These are phyloP conservation scores for Branchinecta lindahli DNA, from an alignment of 1,140 invertebrate genomes.

Conservation along the genomic window DNA sequence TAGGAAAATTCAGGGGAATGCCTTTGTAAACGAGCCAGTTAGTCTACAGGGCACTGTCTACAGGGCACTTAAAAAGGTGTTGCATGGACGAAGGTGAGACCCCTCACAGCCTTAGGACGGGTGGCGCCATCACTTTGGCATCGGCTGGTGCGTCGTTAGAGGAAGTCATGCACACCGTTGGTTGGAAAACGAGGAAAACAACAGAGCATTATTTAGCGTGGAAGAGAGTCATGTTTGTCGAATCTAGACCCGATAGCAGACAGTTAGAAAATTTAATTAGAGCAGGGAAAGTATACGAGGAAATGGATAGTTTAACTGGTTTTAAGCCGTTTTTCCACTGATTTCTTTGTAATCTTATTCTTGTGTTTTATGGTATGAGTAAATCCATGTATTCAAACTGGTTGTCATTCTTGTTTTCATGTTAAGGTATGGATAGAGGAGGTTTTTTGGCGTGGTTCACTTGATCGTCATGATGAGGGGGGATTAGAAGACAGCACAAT, in stretches of 20 bases:
- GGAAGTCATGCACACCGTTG: not conserved
- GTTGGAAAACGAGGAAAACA: not conserved
- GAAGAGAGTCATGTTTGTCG: not conserved
- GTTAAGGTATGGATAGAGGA: too few species aligned
- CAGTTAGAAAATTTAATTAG: too few species aligned
- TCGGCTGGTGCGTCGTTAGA: not conserved
- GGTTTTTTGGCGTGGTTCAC: too few species aligned
- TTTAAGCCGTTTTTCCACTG: not conserved
- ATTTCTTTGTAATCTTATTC: too few species aligned
- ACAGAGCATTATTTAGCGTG: constrained; percentile 9
- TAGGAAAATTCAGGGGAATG: not conserved
- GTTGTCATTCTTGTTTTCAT: too few species aligned
- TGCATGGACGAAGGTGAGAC: not conserved
- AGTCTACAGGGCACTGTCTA: not conserved
- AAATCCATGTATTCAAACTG: too few species aligned
- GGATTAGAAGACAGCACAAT: too few species aligned
- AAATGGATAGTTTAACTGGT: not conserved
- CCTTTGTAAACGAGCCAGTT: not conserved
- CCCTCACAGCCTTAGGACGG: not conserved
- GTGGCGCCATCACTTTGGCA: not conserved
- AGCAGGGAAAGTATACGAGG: not conserved
- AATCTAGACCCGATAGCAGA: too few species aligned
- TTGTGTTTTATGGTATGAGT: too few species aligned
- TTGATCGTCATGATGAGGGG: too few species aligned
- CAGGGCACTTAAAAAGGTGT: not conserved